Evolutionary conservation across 2,113 vertebrate species (phyloP).

Genomic region (Alligator mississippiensis): DNA sequence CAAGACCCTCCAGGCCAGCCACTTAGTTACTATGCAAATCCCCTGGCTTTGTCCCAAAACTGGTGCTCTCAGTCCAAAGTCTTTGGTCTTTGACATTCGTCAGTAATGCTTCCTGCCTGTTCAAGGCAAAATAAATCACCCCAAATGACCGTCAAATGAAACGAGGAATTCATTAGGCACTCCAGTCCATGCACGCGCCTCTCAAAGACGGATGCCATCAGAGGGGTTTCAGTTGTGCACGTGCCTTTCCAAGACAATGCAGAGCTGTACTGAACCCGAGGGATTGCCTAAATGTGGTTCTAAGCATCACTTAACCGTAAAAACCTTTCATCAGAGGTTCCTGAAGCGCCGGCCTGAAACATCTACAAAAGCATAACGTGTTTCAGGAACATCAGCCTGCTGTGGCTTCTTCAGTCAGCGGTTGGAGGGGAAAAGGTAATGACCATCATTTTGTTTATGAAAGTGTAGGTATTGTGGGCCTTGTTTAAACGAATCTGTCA

Average conservation of each 20-base stretch:
- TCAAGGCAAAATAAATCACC: neutral
- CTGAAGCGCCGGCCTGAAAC: neutral
- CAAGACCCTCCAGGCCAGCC: neutral
- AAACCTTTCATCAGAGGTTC: rapidly evolving
- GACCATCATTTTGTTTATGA: neutral
- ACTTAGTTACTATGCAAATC: neutral
- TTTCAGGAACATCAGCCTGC: constrained; percentile 3
- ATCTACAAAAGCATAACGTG: neutral
- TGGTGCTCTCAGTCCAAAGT: neutral
- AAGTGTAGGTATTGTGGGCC: neutral
- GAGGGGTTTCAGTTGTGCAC: neutral
- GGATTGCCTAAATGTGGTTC: rapidly evolving
- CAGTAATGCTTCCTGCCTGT: neutral
- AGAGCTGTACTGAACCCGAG: neutral
- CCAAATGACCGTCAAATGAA: neutral
- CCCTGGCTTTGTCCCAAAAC: neutral
- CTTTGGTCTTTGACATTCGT: neutral
- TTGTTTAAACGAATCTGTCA: constrained; percentile 21
- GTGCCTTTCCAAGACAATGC: no score
- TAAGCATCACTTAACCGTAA: neutral
- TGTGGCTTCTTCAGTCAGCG: neutral
- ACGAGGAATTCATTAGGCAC: neutral
- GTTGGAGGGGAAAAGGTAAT: neutral
- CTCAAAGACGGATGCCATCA: neutral
- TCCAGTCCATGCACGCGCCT: neutral